Base-by-base conservation (phyloP, 2,113 vertebrate species). In the Acanthisitta chloris region DNA sequence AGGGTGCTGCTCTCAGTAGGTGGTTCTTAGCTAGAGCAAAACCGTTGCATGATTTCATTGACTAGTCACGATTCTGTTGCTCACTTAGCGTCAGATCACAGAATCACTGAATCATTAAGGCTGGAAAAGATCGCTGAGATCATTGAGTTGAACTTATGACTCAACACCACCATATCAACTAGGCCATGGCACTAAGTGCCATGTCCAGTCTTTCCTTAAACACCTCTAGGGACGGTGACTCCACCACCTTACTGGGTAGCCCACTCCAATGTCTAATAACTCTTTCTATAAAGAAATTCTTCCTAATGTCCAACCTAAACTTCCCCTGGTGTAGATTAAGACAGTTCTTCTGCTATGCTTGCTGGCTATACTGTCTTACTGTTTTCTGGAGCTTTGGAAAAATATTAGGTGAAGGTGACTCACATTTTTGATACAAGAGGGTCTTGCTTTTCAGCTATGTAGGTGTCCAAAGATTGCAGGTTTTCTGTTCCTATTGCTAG, bases 21-120 rank as follows among this genome's bases (percentile, higher is more conserved):
- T 20, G 17, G 26, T 12, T 42, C 20, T 36, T 36, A 79, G 24
- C 48, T 79, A 28, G 26, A 64, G 28, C 70, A 29, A 67, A 79
- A 20, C 1, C 61, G 57, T 13, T 65, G 21, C 15, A 6, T 57
- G 2, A 26, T 55, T 69, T 73, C 0, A 0, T 19, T 43, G 21
- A 33, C 20, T 9, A 10, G 36, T 12, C 48, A 52, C 34, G 43
- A 20, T 18, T 67, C 25, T 65, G 17, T 42, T 74, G 20, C 7
- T 43, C 34, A 21, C 21, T 26, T 34, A 71, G 12, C 23, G 16
- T 25, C 42, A 70, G 25, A 29, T 58, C 14, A 45, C 29, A n/a
- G n/a, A n/a, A n/a, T n/a, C n/a, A n/a, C n/a, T n/a, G n/a, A n/a
- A n/a, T n/a, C n/a, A n/a, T n/a, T n/a, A n/a, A n/a, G n/a, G n/a